A percentile compares a stretch with the other conserved stretches of the same genome.
Evolutionary conservation across 2,888 invertebrate species (phyloP).

Genomic region (Mechanitis messenoides): DNA sequence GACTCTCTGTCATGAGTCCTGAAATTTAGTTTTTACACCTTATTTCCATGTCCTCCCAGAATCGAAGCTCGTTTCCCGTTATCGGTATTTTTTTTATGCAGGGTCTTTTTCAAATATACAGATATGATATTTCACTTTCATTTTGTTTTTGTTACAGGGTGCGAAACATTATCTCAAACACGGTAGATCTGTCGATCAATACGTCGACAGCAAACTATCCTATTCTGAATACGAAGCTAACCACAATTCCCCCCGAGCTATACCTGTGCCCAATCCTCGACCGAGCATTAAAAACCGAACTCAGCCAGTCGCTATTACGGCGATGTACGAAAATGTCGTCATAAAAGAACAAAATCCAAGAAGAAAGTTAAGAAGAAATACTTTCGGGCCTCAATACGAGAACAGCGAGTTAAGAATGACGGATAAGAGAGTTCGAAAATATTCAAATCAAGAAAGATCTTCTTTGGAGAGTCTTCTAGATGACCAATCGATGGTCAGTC

Average conservation of each 20-base stretch:
- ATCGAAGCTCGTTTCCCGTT: no score
- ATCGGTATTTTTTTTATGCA: no score
- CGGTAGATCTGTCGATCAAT: conserved; percentile 86
- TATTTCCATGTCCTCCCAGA: no score
- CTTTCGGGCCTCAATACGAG: conserved; percentile 78
- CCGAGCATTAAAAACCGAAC: conserved; percentile 67
- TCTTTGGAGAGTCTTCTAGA: conserved; percentile 79
- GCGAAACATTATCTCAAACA: conserved; percentile 78
- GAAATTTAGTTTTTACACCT: background rate
- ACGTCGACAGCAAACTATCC: conserved; percentile 81
- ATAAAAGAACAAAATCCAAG: conserved; percentile 84
- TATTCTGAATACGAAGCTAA: conserved; percentile 75
- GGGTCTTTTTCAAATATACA: background rate
- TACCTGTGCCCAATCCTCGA: conserved; percentile 64
- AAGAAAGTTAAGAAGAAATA: conserved; percentile 79
- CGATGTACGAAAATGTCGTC: conserved; percentile 83
- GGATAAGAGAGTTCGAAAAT: conserved; percentile 59
- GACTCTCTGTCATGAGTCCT: conserved; percentile 4
- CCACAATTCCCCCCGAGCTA: conserved; percentile 60
- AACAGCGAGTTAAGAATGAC: conserved; percentile 75
- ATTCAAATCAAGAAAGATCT: conserved; percentile 72
- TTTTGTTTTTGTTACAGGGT: conserved; percentile 62
- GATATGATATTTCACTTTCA: background rate
- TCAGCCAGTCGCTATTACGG: conserved; percentile 84
- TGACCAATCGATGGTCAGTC: conserved; percentile 74